Percentiles rank a stretch among this genome's conserved stretches.
Conservation (phyloP, 2,888 invertebrate genomes). For the Boloria selene region DNA sequence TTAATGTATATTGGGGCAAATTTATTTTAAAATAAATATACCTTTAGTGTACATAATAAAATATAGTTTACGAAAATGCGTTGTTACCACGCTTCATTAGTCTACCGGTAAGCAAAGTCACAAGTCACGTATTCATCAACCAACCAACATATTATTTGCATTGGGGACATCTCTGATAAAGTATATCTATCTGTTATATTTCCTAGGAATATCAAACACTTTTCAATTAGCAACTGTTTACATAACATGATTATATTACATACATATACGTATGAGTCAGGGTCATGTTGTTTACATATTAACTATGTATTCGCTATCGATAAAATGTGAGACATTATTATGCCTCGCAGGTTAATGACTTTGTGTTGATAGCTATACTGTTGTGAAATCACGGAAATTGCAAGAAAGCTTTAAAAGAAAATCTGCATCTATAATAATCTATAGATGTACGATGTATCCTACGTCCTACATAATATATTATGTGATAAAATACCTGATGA, state of each 20-base stretch:
- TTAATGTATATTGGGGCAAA: neutral
- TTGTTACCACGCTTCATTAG: no score
- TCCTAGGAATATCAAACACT: slow-evolving; percentile 5
- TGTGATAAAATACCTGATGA: no score
- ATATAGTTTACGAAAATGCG: neutral
- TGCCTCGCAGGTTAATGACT: slow-evolving; percentile 38
- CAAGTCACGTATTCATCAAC: no score
- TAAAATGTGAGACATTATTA: slow-evolving; percentile 31
- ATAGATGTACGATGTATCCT: no score
- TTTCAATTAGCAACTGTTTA: slow-evolving; percentile 21
- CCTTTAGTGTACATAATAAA: neutral
- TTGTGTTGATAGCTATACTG: slow-evolving; percentile 32
- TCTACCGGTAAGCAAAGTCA: no score
- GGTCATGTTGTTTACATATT: slow-evolving; percentile 15
- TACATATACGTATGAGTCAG: slow-evolving; percentile 7
- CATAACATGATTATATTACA: slow-evolving; percentile 10
- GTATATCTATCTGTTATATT: neutral
- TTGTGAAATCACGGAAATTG: slow-evolving; percentile 15
- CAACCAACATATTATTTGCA: neutral
- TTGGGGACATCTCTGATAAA: slow-evolving; percentile 7
- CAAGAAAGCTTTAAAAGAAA: neutral
- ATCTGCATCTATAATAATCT: no score
- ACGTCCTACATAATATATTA: no score
- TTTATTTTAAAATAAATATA: neutral
- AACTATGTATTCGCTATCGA: slow-evolving; percentile 16